Evolutionary conservation across 2,113 vertebrate genomes (phyloP), one percentile per base, ranked within the genome.

Genomic region (Anas platyrhynchos): DNA sequence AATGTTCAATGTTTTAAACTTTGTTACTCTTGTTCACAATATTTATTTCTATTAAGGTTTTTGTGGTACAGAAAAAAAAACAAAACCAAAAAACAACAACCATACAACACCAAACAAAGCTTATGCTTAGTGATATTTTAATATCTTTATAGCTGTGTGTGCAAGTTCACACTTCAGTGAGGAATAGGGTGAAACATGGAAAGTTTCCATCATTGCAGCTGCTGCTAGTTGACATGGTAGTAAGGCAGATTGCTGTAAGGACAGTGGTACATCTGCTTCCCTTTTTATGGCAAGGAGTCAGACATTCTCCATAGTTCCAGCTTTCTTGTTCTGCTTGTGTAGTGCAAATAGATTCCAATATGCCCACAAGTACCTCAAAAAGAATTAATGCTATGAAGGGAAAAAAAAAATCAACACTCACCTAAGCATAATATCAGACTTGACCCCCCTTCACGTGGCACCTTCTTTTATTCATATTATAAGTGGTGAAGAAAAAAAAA

Each of bases 131-230:
- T 34, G 66, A 54, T 7, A 46, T 82, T 82, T 85, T 43, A 68
- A 34, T 25, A 76, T 38, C 10, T 7, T 66, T 66, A 50, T 50
- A 69, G 20, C 31, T 83, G 78, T 25, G 15, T 61, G 34, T 54
- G 26, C 48, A 89, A 54, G 38, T 73, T 86, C 83, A 87, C 77
- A 92, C 65, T 23, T 89, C 83, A 31, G 38, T 65, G 69, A 92
- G 69, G 74, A 94, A 56, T 0, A 59, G 72, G 25, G 73, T 75
- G 88, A 95, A 95, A 92, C 27, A 52, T 69, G 82, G 85, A 91
- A 88, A 76, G 61, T 54, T 89, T 90, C 95, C 93, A 89, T 89
- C 54, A 81, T 86, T 93, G 83, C 95, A 96, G 94, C 92, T 95
- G 94, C 91, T 92, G 32, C 76, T 73, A 59, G 65, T 56, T 81